Evolutionary conservation across 1,140 invertebrate genomes (phyloP).

Genomic region (Lucilia cuprina): DNA sequence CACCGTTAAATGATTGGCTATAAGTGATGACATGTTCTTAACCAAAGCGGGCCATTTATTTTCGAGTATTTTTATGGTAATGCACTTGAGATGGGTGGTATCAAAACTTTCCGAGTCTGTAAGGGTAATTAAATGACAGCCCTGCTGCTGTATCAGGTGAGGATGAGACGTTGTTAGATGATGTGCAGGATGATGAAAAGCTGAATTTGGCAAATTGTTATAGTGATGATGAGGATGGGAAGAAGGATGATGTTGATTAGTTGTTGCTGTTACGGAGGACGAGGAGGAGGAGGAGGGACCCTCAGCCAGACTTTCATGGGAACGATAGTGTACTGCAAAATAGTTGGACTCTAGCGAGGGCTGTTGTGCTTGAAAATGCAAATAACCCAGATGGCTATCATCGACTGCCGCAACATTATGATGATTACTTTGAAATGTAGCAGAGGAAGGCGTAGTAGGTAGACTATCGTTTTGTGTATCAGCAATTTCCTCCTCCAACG

Average conservation of each 20-base stretch:
- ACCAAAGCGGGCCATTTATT: conserved; percentile 82
- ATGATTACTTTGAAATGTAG: background rate
- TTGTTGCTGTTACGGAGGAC: background rate
- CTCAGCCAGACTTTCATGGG: background rate
- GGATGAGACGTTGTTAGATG: background rate
- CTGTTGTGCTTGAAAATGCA: conserved; percentile 55
- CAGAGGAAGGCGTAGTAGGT: conserved; percentile 35
- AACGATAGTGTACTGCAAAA: conserved; percentile 57
- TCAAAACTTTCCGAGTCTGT: conserved; percentile 81
- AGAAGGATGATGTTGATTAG: no score
- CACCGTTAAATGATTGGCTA: conserved; percentile 66
- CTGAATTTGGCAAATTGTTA: background rate
- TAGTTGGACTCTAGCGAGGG: conserved; percentile 58
- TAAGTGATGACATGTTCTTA: conserved; percentile 69
- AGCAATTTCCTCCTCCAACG: conserved; percentile 71
- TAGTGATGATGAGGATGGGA: background rate
- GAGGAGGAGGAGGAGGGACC: background rate
- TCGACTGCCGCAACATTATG: background rate
- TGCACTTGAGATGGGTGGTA: conserved; percentile 81
- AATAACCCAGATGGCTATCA: conserved; percentile 43
- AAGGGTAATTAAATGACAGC: conserved; percentile 73
- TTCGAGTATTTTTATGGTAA: conserved; percentile 84
- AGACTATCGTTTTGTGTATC: conserved; percentile 37
- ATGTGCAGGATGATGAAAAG: background rate
- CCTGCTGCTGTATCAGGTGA: conserved; percentile 45